Base-by-base conservation (phyloP, 2,888 invertebrate genomes). In the Heliconius aoede region DNA sequence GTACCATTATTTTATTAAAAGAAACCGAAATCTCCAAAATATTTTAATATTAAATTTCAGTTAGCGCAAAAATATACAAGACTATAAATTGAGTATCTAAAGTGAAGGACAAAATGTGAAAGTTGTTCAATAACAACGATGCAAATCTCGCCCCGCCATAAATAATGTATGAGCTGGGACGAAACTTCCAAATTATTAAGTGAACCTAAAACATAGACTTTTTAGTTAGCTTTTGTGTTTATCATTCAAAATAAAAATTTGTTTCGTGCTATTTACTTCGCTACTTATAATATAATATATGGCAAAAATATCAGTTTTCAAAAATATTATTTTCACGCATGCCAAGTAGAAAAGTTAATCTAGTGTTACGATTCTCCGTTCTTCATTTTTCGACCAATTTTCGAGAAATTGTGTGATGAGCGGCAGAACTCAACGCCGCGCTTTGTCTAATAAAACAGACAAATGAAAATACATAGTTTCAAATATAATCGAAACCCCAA, bases 51-150 rank as follows among this genome's bases (percentile, higher is more conserved):
- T 24, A 65, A 65, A 51, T 7, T 51, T 69, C 51, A 69, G 51
- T 69, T 69, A 69, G 51, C 30, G 28, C 11, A 69, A 69, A 55
- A 51, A 55, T 51, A 69, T n/a, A 32, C 65, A 40, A 67, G 36
- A 65, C 51, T 32, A 40, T 51, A 67, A 74, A 78, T 67, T 72
- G 72, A 72, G 61, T 78, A 75, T 71, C 77, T 90, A 91, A 91
- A 91, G 89, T 89, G 88, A 88, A 91, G 86, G 88, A 87, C 88
- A 86, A 88, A 87, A 90, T 86, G 88, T 87, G 87, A 89, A 91
- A 92, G 87, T 92, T 91, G 89, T 89, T 87, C 90, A 90, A 91
- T 91, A 91, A 87, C 85, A 77, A 85, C 85, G 86, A 87, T 92
- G 91, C 87, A 91, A 91, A 92, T 91, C 84, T 84, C 79, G 81